These are phyloP conservation scores for Metacarcinus magister DNA, from an alignment of 2,888 invertebrate genomes.

Conservation along the genomic window DNA sequence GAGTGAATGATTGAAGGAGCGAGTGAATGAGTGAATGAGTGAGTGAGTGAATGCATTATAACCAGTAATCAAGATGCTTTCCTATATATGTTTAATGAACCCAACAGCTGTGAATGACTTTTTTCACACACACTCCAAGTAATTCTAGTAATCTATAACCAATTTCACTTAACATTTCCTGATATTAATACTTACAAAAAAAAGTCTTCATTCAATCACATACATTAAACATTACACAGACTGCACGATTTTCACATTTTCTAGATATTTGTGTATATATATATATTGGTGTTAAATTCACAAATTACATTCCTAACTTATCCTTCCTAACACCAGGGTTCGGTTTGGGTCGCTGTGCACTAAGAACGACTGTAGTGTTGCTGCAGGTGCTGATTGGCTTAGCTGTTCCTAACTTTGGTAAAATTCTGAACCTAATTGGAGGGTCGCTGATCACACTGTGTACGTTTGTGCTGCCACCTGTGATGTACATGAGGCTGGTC, in stretches of 20 bases:
- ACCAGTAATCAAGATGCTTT: too few relatives aligned
- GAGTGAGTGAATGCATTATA: not conserved
- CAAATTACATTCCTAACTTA: not conserved
- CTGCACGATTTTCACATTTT: too few relatives aligned
- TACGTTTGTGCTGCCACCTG: conserved; percentile 89
- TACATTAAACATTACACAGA: too few relatives aligned
- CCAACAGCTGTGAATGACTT: not conserved
- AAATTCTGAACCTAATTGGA: conserved; percentile 89
- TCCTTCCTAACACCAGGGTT: conserved; percentile 40
- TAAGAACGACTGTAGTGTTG: conserved; percentile 87
- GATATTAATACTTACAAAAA: too few relatives aligned
- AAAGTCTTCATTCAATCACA: too few relatives aligned
- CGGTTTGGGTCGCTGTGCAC: conserved; percentile 86
- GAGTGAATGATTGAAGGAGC: not conserved
- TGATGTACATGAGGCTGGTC: conserved; percentile 87
- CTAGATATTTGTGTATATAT: too few relatives aligned
- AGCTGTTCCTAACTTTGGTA: conserved; percentile 89
- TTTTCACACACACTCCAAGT: not conserved
- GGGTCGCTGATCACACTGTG: conserved; percentile 89
- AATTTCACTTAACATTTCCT: too few relatives aligned
- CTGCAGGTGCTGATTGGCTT: conserved; percentile 89
- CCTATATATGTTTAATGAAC: too few relatives aligned
- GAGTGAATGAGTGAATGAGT: not conserved
- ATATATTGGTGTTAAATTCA: not conserved
- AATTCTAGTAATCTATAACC: too few relatives aligned